Evolutionary conservation across 92 coral and sea anemone genomes (phyloP).

Genomic region (Nematostella vectensis): DNA sequence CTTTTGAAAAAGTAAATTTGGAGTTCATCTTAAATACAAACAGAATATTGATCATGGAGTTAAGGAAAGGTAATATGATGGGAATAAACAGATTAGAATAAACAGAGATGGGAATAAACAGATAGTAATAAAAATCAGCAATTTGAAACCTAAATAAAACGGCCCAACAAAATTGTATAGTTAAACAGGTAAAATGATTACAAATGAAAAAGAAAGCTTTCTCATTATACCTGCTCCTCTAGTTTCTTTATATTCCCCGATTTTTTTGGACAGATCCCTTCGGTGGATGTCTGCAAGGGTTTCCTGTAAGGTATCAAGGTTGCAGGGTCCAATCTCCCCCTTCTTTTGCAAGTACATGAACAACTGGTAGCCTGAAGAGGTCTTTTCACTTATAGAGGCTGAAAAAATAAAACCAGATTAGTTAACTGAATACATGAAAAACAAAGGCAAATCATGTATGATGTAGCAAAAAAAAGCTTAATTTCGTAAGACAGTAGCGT

Average conservation of each 20-base stretch:
- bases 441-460: no score
- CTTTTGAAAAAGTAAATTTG: no score
- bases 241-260: slow-evolving; percentile 25
- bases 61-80: no score
- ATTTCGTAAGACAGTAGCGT: neutral
- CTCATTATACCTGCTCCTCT: neutral
- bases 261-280: slow-evolving; percentile 57
- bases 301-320: slow-evolving; percentile 31
- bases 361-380: slow-evolving; percentile 54
- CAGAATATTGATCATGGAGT: no score
- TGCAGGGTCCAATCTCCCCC: slow-evolving; percentile 35
- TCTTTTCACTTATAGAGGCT: slow-evolving; percentile 24
- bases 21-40: no score
- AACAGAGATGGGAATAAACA: no score
- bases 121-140: no score
- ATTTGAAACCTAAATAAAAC: no score
- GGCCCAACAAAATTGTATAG: no score
- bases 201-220: no score
- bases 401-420: neutral
- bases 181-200: no score
- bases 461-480: neutral
- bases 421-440: neutral
- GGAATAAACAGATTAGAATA: no score
- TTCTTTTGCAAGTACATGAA: slow-evolving; percentile 38
- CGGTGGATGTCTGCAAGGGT: slow-evolving; percentile 53